Base-by-base conservation (phyloP, 2,797 vertebrate species). In the Malacoctenus gilli region DNA sequence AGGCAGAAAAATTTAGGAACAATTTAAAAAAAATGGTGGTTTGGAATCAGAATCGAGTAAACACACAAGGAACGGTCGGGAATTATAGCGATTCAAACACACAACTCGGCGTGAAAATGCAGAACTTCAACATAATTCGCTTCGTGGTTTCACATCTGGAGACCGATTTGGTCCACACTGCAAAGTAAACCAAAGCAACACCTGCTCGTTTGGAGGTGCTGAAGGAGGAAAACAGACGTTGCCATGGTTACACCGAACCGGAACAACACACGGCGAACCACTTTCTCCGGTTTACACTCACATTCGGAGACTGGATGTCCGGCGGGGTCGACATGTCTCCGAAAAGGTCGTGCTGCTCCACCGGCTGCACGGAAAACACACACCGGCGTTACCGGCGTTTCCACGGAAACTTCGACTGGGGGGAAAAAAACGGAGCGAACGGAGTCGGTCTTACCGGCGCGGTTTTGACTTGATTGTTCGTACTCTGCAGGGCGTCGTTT, bases 291-390 rank as follows among this genome's bases (percentile, higher is more conserved):
- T n/a, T 28, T 28, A 28, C 9, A 93, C 96, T 97, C 93, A 99
- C 96, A 85, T 92, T 89, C 52, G 94, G 89, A 85, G 90, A 89
- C 86, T 79, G 93, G 73, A 97, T 89, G 83, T 98, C 95, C 84
- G 96, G 96, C 21, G 96, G 96, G 72, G 97, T 99, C 51, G 96
- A 96, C 93, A 98, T 97, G 89, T 91, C 94, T 82, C 96, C 97
- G 91, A 99, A 99, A 66, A 98, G 92, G 85, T 96, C 91, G 85
- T 93, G 91, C 80, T 96, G 95, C 65, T 95, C 92, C 85, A 92
- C 87, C 75, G 90, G 93, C 96, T 99, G 87, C 31, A 69, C 49
- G 68, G 76, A 42, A 72, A 44, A 50, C 34, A 59, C 15, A 44
- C 47, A 69, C 25, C n/a, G n/a, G n/a, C n/a, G n/a, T n/a, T n/a